Evolutionary conservation across 2,797 vertebrate species (phyloP), one percentile per base, ranked within the genome.

Genomic region (Acanthopagrus latus): DNA sequence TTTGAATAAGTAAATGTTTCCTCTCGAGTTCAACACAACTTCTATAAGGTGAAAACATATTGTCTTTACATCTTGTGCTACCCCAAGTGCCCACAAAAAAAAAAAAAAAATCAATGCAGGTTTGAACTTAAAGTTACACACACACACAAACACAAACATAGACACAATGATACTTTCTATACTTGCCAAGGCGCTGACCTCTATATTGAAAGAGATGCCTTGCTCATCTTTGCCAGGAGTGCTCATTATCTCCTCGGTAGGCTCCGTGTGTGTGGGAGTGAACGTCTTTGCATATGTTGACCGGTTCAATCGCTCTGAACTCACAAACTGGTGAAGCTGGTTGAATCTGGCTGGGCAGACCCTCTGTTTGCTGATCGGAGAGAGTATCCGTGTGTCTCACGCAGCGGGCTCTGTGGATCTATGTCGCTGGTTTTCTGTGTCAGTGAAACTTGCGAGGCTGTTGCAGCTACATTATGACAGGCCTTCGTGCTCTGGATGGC

Each of bases 391-490:
- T 71, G 51, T 50, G 46, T 83, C 56, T 46, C 25, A 65, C 58
- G 51, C 47, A 66, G 56, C 77, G 79, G 50, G 43, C 50, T 68
- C 38, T 56, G 27, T 27, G 77, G 64, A 82, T 85, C 75, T 84
- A 72, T 81, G 78, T 76, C 77, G 64, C 57, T 76, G 83, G 65
- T 55, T 77, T 80, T 85, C 63, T 84, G 54, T 85, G 75, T 80
- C 69, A 76, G 66, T 56, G 81, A 58, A 58, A 81, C 76, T 82
- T 80, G 68, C 21, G 16, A 51, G 7, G 65, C 66, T 70, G 33
- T 57, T 68, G 59, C 62, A 14, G 29, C 70, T 43, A 48, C 52
- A 55, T 72, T n/a, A 55, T 33, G 54, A 56, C 74, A 76, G 33
- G 48, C 38, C 11, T 68, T 64, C 64, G 48, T 64, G 52, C 51